These are phyloP conservation scores for Anoplophora glabripennis DNA, from an alignment of 1,140 invertebrate genomes.

Conservation along the genomic window DNA sequence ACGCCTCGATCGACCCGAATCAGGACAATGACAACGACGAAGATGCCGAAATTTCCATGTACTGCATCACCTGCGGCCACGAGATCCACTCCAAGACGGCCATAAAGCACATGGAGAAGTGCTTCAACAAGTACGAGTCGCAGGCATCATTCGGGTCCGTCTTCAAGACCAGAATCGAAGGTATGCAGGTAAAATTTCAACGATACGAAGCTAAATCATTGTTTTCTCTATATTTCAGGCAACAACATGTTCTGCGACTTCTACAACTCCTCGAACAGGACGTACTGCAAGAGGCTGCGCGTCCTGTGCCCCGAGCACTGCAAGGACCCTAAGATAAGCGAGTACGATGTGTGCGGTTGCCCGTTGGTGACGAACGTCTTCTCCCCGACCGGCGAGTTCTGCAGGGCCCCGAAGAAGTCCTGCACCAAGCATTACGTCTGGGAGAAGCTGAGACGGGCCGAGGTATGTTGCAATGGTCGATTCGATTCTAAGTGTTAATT, in stretches of 20 bases:
- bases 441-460: constrained; percentile 91
- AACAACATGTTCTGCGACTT: constrained; percentile 96
- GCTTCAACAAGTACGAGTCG: constrained; percentile 94
- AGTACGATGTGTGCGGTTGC: constrained; percentile 86
- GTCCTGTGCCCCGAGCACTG: constrained; percentile 97
- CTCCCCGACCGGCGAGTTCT: constrained; percentile 76
- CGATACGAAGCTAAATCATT: background rate
- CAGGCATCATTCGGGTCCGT: constrained; percentile 90
- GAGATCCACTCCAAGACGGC: constrained; percentile 86
- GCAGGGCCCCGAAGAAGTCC: constrained; percentile 83
- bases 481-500: background rate
- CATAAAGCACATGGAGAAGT: constrained; percentile 93
- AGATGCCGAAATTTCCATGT: constrained; percentile 81
- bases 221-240: constrained; percentile 21
- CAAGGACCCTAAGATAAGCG: constrained; percentile 89
- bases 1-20: constrained; percentile 62
- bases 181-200: constrained; percentile 9
- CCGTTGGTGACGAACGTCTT: constrained; percentile 83
- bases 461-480: constrained; percentile 52
- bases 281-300: constrained; percentile 93
- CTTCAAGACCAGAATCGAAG: constrained; percentile 91
- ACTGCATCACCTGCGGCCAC: constrained; percentile 95
- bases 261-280: constrained; percentile 84
- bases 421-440: constrained; percentile 92
- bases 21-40: constrained; percentile 64